Conservation (phyloP, 2,888 invertebrate species). For the Drosophila picticornis region DNA sequence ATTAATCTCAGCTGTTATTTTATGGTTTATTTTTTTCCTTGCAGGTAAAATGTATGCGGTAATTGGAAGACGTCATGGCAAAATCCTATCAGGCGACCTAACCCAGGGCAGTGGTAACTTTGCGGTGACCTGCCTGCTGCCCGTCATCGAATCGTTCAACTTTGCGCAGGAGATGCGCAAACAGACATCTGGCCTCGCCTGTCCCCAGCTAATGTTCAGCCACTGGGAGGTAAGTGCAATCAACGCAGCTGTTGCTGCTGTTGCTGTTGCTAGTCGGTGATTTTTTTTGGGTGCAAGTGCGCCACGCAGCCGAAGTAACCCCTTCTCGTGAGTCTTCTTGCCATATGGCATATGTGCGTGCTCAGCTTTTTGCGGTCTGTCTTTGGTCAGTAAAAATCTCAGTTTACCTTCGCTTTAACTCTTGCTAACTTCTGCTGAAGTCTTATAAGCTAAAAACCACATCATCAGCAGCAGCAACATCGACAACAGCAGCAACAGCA, state of each 20-base stretch:
- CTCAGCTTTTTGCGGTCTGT: constrained; percentile 55
- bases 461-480: constrained; percentile 39
- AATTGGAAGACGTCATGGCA: constrained; percentile 94
- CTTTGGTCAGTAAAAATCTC: constrained; percentile 77
- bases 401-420: constrained; percentile 73
- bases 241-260: constrained; percentile 37
- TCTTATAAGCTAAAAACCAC: constrained; percentile 79
- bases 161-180: constrained; percentile 97
- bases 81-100: constrained; percentile 95
- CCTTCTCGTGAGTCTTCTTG: constrained; percentile 16
- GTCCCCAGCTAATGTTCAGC: constrained; percentile 97
- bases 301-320: constrained; percentile 42
- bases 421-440: constrained; percentile 67
- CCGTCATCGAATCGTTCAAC: constrained; percentile 98
- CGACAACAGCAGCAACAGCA: constrained; percentile 27
- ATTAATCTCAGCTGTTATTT: constrained; percentile 12
- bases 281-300: constrained; percentile 69
- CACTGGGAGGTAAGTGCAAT: constrained; percentile 95
- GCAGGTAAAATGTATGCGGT: constrained; percentile 96
- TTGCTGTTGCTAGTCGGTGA: constrained; percentile 37
- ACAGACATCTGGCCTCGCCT: constrained; percentile 97
- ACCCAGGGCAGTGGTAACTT: constrained; percentile 96
- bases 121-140: constrained; percentile 94
- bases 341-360: constrained; percentile 60
- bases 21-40: constrained; percentile 75